A percentile compares a stretch with the other conserved stretches of the same genome.
These are phyloP conservation scores for Portunus trituberculatus DNA, from an alignment of 1,140 invertebrate species.

Conservation along the genomic window DNA sequence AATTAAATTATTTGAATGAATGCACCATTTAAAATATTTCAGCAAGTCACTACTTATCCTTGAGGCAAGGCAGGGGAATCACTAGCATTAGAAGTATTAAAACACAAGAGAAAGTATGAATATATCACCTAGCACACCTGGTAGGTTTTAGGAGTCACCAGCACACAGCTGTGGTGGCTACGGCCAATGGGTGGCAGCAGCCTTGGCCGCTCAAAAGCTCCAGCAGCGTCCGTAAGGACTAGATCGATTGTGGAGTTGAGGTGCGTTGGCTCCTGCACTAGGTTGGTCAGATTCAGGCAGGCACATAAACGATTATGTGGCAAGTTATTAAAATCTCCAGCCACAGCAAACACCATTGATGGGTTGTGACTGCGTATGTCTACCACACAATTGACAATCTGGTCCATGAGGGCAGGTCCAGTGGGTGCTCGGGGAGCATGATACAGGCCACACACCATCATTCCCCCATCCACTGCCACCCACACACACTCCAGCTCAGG, in stretches of 20 bases:
- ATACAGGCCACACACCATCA: conserved; percentile 72
- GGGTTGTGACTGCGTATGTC: conserved; percentile 62
- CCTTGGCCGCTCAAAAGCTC: conserved; percentile 58
- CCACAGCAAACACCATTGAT: conserved; percentile 60
- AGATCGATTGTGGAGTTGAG: conserved; percentile 76
- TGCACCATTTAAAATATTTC: too few species aligned
- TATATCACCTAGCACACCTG: neutral
- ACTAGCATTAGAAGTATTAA: neutral
- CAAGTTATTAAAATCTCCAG: conserved; percentile 76
- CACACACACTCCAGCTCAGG: conserved; percentile 75
- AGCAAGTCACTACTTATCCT: neutral
- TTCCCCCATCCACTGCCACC: conserved; percentile 64
- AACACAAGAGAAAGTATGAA: neutral
- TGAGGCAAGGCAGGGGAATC: neutral
- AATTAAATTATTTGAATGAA: too few species aligned
- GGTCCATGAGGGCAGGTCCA: conserved; percentile 75
- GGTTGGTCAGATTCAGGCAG: conserved; percentile 71
- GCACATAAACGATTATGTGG: conserved; percentile 70
- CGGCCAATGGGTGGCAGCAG: conserved; percentile 73
- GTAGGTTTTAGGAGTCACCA: conserved; percentile 60
- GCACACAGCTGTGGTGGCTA: conserved; percentile 74
- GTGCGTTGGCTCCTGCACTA: conserved; percentile 77
- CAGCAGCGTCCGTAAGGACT: conserved; percentile 69
- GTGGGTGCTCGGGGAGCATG: conserved; percentile 75
- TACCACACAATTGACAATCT: conserved; percentile 75